Conservation (phyloP, 1,140 invertebrate species). For the Harpegnathos saltator region DNA sequence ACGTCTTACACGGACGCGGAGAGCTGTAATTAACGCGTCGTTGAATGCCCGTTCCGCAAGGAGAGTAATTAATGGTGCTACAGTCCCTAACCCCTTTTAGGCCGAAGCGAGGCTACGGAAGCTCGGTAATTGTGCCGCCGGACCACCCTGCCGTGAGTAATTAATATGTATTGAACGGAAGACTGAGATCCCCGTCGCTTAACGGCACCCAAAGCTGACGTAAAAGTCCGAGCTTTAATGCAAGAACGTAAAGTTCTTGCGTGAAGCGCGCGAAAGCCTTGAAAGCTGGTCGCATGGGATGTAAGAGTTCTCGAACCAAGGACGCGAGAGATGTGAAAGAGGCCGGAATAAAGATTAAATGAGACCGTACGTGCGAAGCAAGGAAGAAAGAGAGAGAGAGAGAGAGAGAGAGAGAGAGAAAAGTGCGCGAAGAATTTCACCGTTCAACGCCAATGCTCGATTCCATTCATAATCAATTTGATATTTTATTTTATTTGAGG, state of each 20-base stretch:
- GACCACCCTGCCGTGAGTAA: constrained; percentile 35
- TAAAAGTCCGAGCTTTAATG: constrained; percentile 5
- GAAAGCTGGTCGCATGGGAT: constrained; percentile 21
- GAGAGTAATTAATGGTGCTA: constrained; percentile 48
- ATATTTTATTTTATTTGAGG: background rate
- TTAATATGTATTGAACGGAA: constrained; percentile 47
- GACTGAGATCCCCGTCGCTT: constrained; percentile 31
- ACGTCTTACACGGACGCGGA: constrained; percentile 20
- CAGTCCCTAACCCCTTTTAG: constrained; percentile 39
- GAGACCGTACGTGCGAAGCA: no score
- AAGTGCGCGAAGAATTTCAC: background rate
- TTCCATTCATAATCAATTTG: background rate
- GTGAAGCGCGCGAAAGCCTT: constrained; percentile 23
- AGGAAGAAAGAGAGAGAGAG: background rate
- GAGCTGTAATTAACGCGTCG: constrained; percentile 47
- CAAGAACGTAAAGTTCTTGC: constrained; percentile 23
- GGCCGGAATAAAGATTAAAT: constrained; percentile 37
- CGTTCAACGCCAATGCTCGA: background rate
- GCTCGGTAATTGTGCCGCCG: constrained; percentile 38
- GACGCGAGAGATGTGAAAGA: constrained; percentile 1
- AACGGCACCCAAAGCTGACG: constrained; percentile 15
- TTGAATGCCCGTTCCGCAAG: constrained; percentile 29
- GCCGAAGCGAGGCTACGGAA: constrained; percentile 23
- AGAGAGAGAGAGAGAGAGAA: no score
- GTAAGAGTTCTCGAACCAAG: constrained; percentile 29